Base-by-base conservation (phyloP, 2,888 invertebrate genomes). In the Catonia carolina region DNA sequence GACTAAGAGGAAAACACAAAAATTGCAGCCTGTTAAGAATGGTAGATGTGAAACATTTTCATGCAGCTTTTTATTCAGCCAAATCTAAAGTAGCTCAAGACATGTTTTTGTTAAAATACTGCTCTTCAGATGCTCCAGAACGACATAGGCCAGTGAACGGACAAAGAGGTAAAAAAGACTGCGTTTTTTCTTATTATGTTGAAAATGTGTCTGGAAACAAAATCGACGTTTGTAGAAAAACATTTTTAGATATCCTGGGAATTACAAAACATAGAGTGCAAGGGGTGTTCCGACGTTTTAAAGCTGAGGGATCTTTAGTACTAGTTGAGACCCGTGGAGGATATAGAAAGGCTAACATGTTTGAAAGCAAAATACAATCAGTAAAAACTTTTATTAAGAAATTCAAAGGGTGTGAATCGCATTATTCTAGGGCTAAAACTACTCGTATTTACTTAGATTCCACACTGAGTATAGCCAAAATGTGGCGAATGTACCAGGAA, bases 251-350 rank as follows among this genome's bases (percentile, higher is more conserved):
- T 7, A 37, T 55, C 10, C 42, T 55, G 22, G 48, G 55, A 8
- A 58, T 58, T 20, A 55, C 54, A 20, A 55, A 55, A 36, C 55
- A 58, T 47, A 35, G 58, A n/a, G 51, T 58, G 10, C n/a, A 37
- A 41, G 58, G 54, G 3, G 42, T 58, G 10, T 58, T 58, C 36
- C 1, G 8, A 17, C 14, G 45, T 2, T 58, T 58, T 45, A 58
- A 42, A 41, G 55, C 50, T 22, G 23, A 23, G 3, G 53, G 18
- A n/a, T 41, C 15, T 22, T 4, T 20, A 2, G 15, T 52, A 39
- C 52, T 22, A 5, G n/a, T 22, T 37, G 33, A 52, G 33, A 52
- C 14, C 37, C 14, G 33, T 39, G 52, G 52, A 15, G 52, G 33
- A 22, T 15, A 37, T 20, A 52, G 37, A 17, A 39, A 7, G 8